phyloP scores from a whole-genome alignment of 2,888 invertebrate genomes.

The Anthophora plumipes region DNA sequence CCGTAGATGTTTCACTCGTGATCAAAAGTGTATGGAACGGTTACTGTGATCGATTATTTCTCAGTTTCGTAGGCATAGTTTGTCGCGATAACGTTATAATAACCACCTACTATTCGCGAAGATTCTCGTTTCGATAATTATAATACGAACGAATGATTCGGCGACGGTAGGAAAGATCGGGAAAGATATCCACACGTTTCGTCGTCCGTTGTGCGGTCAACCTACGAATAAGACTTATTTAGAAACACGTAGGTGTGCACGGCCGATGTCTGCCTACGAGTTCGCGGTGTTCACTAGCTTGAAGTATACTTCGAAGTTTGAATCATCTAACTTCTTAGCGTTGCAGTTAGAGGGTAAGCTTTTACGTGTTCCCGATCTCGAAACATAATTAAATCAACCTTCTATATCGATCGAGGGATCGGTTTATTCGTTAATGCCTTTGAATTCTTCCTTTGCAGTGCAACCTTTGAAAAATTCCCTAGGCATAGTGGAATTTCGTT shows the following conservation, averaged over 20 bases:
- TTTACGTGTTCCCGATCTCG: constrained; percentile 19
- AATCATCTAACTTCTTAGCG: constrained; percentile 15
- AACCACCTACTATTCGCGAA: background rate
- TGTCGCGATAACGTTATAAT: background rate
- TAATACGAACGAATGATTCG: background rate
- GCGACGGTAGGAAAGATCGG: constrained; percentile 9
- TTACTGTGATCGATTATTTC: constrained; percentile 4
- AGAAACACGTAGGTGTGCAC: constrained; percentile 66
- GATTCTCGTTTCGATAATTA: constrained; percentile 25
- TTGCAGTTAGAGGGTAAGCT: constrained; percentile 12
- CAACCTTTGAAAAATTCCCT: background rate
- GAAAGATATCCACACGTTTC: constrained; percentile 23
- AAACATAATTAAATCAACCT: constrained; percentile 37
- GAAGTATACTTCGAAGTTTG: constrained; percentile 41
- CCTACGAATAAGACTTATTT: constrained; percentile 68
- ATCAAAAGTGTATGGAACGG: background rate
- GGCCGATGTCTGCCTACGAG: constrained; percentile 53
- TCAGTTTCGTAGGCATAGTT: background rate
- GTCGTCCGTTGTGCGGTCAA: constrained; percentile 19
- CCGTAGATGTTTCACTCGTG: background rate
- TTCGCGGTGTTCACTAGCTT: constrained; percentile 34
- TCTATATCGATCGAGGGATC: background rate
- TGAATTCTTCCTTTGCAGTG: background rate
- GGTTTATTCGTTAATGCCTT: background rate
- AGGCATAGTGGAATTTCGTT: background rate